Conservation (phyloP, 2,888 invertebrate genomes). For the Ctenicera cuprea region DNA sequence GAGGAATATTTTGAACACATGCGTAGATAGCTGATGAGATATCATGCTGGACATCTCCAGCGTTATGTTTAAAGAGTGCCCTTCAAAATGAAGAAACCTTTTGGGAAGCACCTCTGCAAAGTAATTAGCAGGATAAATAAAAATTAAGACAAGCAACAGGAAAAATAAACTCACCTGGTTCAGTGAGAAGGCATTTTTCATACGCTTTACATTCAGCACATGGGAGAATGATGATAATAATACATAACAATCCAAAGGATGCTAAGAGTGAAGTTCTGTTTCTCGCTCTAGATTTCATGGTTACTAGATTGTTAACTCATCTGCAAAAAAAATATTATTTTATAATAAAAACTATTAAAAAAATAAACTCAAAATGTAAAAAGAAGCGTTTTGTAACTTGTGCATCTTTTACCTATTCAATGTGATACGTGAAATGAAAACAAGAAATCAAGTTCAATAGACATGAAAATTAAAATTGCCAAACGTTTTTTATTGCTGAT, state of each 20-base stretch:
- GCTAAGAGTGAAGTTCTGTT: conserved; percentile 17
- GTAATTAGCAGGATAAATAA: background rate
- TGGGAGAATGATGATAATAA: conserved; percentile 29
- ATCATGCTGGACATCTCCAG: conserved; percentile 76
- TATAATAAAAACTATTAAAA: background rate
- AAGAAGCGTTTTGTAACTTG: no score
- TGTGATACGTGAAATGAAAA: no score
- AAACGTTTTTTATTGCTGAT: no score
- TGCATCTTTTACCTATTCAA: no score
- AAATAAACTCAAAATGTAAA: background rate
- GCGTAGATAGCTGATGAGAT: conserved; percentile 76
- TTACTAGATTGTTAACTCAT: conserved; percentile 12
- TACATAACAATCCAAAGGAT: conserved; percentile 22
- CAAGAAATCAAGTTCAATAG: no score
- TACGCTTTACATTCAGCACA: conserved; percentile 28
- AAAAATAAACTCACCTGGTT: conserved; percentile 35
- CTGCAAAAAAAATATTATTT: conserved; percentile 38
- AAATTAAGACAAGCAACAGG: background rate
- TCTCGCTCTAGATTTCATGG: conserved; percentile 41
- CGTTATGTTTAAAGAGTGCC: conserved; percentile 70
- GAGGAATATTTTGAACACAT: conserved; percentile 77
- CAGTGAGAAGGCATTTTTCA: conserved; percentile 39
- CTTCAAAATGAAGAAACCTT: conserved; percentile 70
- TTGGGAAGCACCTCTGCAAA: conserved; percentile 74
- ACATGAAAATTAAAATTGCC: no score